Base-by-base conservation (phyloP, 2,797 vertebrate species). In the Astyanax mexicanus region DNA sequence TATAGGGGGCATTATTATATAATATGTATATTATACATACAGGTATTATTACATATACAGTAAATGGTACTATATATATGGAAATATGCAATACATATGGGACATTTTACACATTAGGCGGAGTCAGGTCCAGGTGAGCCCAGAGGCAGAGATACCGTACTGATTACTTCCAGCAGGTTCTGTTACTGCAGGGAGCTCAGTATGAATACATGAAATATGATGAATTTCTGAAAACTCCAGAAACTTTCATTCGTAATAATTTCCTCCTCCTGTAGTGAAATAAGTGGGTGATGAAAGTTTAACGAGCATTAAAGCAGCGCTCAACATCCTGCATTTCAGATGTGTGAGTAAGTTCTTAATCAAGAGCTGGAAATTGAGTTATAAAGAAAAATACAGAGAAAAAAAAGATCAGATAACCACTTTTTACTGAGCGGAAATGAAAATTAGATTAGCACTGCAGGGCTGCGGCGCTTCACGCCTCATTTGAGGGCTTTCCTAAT, bases 401-500 rank as follows among this genome's bases (percentile, higher is more conserved):
- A 81, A 89, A 89, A 93, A 92, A 91, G 87, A 92, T 92, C 90
- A 86, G 85, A 89, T 86, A 84, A 80, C 83, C 87, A 88, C 90
- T 27, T 90, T 88, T 90, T 88, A 88, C 89, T 88, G 87, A 91
- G 90, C 89, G 86, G 89, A 89, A 90, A 92, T 88, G 90, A 90
- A 93, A 93, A 93, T 94, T 92, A 92, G 91, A 91, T 92, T 92
- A 90, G 77, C 70, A 45, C 83, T 69, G 76, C 81, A 69, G 80
- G 87, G 87, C 86, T 86, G 86, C 75, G 67, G 80, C 86, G 84
- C 91, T 32, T 91, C 91, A 92, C n/a, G 92, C 85, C 92, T 93
- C 93, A 94, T 94, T 93, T 91, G 80, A 87, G 85, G 85, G 87
- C 89, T 90, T 92, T 88, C 90, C 92, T 92, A 90, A 91, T 92